Evolutionary conservation across 2,888 invertebrate species (phyloP).

Genomic region (Ophonus ardosiacus): DNA sequence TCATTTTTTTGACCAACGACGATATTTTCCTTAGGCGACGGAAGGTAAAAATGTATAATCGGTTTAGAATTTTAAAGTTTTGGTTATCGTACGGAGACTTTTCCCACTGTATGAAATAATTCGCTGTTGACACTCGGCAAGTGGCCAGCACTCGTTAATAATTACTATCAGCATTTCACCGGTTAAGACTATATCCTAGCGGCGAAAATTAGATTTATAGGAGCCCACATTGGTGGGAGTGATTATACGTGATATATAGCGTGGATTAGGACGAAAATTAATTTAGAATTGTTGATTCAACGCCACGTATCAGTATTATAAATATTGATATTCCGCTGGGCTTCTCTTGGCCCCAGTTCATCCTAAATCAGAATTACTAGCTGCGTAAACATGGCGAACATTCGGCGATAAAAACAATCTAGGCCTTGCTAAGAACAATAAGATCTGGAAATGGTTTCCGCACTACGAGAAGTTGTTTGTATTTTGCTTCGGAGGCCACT

Average conservation of each 20-base stretch:
- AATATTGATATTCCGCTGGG: slow-evolving; percentile 26
- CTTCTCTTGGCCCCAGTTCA: not conserved
- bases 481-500: too few species aligned
- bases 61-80: too few species aligned
- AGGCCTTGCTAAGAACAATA: too few species aligned
- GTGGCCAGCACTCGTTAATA: too few species aligned
- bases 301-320: slow-evolving; percentile 21
- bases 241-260: slow-evolving; percentile 26
- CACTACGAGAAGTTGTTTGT: too few species aligned
- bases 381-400: not conserved
- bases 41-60: too few species aligned
- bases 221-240: not conserved
- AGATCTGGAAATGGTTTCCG: too few species aligned
- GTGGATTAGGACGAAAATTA: slow-evolving; percentile 20
- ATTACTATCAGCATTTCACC: not conserved
- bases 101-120: too few species aligned
- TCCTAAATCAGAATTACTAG: slow-evolving; percentile 24
- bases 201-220: not conserved
- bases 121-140: too few species aligned
- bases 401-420: not conserved
- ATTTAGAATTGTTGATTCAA: slow-evolving; percentile 25
- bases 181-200: not conserved
- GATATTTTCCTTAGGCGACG: too few species aligned
- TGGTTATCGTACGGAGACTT: too few species aligned
- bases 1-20: too few species aligned